These are phyloP conservation scores for Galagoides demidoff DNA, from an alignment of 2,797 vertebrate genomes.

Conservation along the genomic window DNA sequence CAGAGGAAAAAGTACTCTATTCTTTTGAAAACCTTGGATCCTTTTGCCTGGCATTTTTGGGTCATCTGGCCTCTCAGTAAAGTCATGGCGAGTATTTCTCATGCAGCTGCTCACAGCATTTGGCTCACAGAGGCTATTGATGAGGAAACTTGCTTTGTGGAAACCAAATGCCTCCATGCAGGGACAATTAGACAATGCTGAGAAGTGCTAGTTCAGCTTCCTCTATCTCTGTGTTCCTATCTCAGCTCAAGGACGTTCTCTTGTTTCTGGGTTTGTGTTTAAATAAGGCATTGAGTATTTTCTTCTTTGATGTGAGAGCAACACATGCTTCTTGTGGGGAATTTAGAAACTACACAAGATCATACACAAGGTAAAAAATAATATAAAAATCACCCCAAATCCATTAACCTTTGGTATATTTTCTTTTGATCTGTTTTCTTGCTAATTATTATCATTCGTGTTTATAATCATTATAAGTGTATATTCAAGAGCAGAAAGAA, in stretches of 20 bases:
- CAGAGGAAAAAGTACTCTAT: background rate
- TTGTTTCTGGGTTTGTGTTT: background rate
- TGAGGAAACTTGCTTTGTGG: background rate
- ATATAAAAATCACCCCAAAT: conserved; percentile 31
- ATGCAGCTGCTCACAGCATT: background rate
- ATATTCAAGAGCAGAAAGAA: conserved; percentile 13
- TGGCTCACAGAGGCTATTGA: background rate
- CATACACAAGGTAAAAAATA: conserved; percentile 1
- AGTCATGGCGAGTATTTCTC: background rate
- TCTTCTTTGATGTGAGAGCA: conserved; percentile 51
- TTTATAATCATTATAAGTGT: conserved; percentile 62
- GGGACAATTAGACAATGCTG: background rate
- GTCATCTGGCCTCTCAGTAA: background rate
- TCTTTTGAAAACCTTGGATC: background rate
- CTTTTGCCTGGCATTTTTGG: background rate
- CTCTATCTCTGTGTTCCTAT: background rate
- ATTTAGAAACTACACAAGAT: conserved; percentile 45
- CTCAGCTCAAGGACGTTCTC: background rate
- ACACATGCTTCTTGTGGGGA: background rate
- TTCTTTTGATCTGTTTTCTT: conserved; percentile 52
- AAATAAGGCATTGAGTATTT: conserved; percentile 22
- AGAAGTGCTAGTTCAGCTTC: background rate
- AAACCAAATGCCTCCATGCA: background rate
- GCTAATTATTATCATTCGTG: conserved; percentile 25
- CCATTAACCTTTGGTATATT: conserved; percentile 48